Evolutionary conservation across 92 coral and sea anemone genomes (phyloP).

Genomic region (Paragorgia papillata): DNA sequence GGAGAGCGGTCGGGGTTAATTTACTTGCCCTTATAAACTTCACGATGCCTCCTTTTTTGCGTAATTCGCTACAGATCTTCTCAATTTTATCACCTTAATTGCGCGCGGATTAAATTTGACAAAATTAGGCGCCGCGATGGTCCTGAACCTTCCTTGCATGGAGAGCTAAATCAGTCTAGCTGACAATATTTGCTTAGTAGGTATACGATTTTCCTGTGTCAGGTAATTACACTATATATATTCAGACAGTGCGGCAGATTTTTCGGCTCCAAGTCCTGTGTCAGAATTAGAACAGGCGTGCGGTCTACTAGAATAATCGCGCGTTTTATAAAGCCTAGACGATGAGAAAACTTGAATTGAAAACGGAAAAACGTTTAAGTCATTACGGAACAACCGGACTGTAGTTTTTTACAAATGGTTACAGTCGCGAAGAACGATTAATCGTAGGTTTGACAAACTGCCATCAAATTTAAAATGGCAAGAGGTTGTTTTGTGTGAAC

Average conservation of each 20-base stretch:
- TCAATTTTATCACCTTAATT: slow-evolving; percentile 19
- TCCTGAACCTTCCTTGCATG: neutral
- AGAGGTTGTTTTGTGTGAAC: slow-evolving; percentile 22
- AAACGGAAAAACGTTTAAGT: neutral
- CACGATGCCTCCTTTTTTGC: neutral
- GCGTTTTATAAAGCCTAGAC: too few species aligned
- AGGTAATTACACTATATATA: too few species aligned
- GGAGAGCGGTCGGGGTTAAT: neutral
- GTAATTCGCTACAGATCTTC: slow-evolving; percentile 23
- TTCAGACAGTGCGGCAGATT: too few species aligned
- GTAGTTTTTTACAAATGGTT: too few species aligned
- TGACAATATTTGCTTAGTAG: slow-evolving; percentile 11
- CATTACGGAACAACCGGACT: too few species aligned
- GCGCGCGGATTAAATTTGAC: slow-evolving; percentile 27
- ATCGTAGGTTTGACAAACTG: slow-evolving; percentile 17
- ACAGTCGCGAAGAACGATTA: too few species aligned
- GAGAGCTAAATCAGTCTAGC: neutral
- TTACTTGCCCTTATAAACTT: slow-evolving; percentile 19
- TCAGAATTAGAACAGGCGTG: too few species aligned
- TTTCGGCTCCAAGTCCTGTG: too few species aligned
- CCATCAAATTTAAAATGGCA: slow-evolving; percentile 26
- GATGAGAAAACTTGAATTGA: too few species aligned
- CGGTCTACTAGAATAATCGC: too few species aligned
- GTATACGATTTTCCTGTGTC: slow-evolving; percentile 18
- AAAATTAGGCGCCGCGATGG: slow-evolving; percentile 30